Evolutionary conservation across 1,140 invertebrate genomes (phyloP), one percentile per base, ranked within the genome.

Genomic region (Drosophila saltans): DNA sequence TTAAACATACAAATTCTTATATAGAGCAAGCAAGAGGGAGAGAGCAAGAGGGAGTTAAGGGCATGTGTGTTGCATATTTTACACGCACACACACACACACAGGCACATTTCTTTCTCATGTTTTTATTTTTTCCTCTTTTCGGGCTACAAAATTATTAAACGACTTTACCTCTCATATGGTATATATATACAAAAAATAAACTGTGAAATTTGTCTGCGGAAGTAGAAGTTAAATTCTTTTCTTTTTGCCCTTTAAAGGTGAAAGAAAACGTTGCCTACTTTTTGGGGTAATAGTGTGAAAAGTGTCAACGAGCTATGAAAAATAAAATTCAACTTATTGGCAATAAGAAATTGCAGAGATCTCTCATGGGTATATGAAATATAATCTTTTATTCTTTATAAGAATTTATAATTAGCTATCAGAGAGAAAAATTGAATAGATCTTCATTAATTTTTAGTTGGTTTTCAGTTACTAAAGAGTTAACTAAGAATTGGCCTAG

Each of bases 21-120:
- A 57, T 11, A 21, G 58, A 40, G 36, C 10, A 9, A 40, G 2
- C 8, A 40, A 26, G 21, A 10, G 45, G 24, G 24, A 26, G 45
- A 52, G 43, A 1, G 45, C 5, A 11, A 9, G 6, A 26, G 45
- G 24, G n/a, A 3, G 21, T 6, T 7, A 11, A 52, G 43, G 58
- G 41, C 43, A 40, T 61, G 59, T 71, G 66, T 71, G 69, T 78
- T 78, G 75, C 68, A 78, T 78, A 77, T 78, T 80, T 66, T 65
- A 76, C 69, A n/a, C 24, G 64, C 26, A n/a, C 64, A 57, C 62
- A 66, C 28, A 57, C 41, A 62, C 43, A 62, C 26, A 30, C 26
- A 45, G 28, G 63, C 67, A 70, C 74, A 26, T 52, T 71, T 78
- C 36, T 60, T 66, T 69, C 24, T 16, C 24, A 2, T 26, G 21